These are phyloP conservation scores for Mesoligia furuncula DNA, from an alignment of 2,888 invertebrate genomes.

Conservation along the genomic window DNA sequence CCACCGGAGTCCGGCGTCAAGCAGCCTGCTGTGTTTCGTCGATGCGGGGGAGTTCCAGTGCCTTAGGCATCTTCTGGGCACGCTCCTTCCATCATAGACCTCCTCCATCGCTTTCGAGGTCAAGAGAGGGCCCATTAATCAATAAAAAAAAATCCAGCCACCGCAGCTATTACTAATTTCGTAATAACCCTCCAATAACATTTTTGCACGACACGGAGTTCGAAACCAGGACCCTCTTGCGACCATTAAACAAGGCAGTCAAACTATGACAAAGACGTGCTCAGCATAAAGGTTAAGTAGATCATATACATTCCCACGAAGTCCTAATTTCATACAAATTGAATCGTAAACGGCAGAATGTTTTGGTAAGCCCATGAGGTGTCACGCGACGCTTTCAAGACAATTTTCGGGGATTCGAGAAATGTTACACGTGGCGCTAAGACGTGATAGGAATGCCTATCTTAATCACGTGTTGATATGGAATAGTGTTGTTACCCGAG, in stretches of 20 bases:
- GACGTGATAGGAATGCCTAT: constrained; percentile 10
- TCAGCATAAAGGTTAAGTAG: constrained; percentile 12
- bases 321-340: constrained; percentile 24
- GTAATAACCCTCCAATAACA: background rate
- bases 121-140: too few species aligned
- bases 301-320: background rate
- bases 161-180: too few species aligned
- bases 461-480: background rate
- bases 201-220: background rate
- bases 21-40: too few species aligned
- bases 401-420: constrained; percentile 14
- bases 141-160: too few species aligned
- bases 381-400: background rate
- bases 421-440: constrained; percentile 4
- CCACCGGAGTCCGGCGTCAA: too few species aligned
- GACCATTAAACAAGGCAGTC: background rate
- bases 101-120: too few species aligned
- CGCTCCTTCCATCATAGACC: too few species aligned
- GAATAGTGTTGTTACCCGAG: too few species aligned
- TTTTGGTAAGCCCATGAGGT: constrained; percentile 8
- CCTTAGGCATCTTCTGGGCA: too few species aligned
- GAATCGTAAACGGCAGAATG: constrained; percentile 8
- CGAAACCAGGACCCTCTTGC: background rate
- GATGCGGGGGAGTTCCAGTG: too few species aligned
- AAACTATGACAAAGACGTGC: background rate